These are phyloP conservation scores for Chloroceryle amazona DNA, from an alignment of 2,797 vertebrate genomes.

Conservation along the genomic window DNA sequence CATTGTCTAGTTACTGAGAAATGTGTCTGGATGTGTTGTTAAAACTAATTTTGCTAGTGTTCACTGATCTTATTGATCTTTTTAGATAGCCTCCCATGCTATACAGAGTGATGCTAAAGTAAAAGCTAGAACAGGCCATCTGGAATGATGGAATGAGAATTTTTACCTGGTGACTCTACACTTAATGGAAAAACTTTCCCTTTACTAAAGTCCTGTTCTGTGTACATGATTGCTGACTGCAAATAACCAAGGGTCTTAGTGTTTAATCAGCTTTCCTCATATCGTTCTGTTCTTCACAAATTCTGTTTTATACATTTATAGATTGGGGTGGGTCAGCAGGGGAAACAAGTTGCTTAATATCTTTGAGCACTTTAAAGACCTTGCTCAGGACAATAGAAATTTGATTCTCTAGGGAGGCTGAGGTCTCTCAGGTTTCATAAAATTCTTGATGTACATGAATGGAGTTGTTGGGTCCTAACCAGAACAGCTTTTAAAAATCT, in stretches of 20 bases:
- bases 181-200: background rate
- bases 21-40: constrained; percentile 34
- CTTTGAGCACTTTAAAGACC: background rate
- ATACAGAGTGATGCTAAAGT: background rate
- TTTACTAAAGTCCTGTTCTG: background rate
- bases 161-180: background rate
- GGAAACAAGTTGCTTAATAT: background rate
- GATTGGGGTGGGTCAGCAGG: background rate
- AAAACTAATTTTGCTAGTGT: constrained; percentile 34
- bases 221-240: background rate
- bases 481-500: background rate
- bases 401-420: background rate
- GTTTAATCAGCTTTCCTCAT: background rate
- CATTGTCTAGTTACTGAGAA: constrained; percentile 24
- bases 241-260: background rate
- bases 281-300: background rate
- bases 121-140: background rate
- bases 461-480: background rate
- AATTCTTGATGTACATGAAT: background rate
- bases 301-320: background rate
- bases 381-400: background rate
- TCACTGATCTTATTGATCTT: constrained; percentile 39
- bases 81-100: background rate
- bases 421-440: background rate
- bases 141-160: background rate